A percentile compares a stretch with the other conserved stretches of the same genome.
These are phyloP conservation scores for Calephelis perditalis DNA, from an alignment of 2,888 invertebrate species.

Conservation along the genomic window DNA sequence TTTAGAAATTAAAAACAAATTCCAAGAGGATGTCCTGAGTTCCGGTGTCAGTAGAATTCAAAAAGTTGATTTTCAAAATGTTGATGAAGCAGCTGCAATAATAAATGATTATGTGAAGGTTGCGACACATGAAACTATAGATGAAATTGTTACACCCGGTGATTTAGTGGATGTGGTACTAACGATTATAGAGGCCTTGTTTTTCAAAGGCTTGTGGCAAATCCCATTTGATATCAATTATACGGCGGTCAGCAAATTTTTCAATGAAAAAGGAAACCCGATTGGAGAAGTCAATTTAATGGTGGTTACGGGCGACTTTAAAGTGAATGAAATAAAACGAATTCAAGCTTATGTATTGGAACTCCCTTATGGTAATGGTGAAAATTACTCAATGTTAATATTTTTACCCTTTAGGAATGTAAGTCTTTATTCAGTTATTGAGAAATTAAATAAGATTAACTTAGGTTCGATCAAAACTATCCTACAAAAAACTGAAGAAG, in stretches of 20 bases:
- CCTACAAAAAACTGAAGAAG: constrained; percentile 49
- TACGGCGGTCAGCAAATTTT: constrained; percentile 49
- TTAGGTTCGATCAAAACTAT: constrained; percentile 62
- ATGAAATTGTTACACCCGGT: constrained; percentile 45
- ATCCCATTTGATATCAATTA: constrained; percentile 41
- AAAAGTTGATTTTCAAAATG: constrained; percentile 41
- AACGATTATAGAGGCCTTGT: constrained; percentile 52
- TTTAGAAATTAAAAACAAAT: constrained; percentile 38
- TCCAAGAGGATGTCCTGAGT: constrained; percentile 34
- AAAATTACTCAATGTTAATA: constrained; percentile 35
- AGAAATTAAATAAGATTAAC: constrained; percentile 62
- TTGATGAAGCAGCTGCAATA: constrained; percentile 36
- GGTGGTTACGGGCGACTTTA: constrained; percentile 40
- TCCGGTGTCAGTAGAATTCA: constrained; percentile 42
- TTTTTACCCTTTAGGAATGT: constrained; percentile 75
- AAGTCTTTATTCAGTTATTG: constrained; percentile 58
- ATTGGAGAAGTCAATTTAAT: constrained; percentile 57
- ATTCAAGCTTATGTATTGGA: constrained; percentile 51
- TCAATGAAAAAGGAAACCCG: constrained; percentile 41
- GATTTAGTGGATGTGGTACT: constrained; percentile 44
- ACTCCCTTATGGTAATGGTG: constrained; percentile 50
- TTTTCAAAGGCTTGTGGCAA: constrained; percentile 59
- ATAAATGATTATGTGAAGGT: constrained; percentile 42
- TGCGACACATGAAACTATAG: constrained; percentile 48
- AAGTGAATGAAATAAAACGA: constrained; percentile 34